Evolutionary conservation across 2,113 vertebrate species (phyloP), one percentile per base, ranked within the genome.

Genomic region (Tetraodon nigroviridis): DNA sequence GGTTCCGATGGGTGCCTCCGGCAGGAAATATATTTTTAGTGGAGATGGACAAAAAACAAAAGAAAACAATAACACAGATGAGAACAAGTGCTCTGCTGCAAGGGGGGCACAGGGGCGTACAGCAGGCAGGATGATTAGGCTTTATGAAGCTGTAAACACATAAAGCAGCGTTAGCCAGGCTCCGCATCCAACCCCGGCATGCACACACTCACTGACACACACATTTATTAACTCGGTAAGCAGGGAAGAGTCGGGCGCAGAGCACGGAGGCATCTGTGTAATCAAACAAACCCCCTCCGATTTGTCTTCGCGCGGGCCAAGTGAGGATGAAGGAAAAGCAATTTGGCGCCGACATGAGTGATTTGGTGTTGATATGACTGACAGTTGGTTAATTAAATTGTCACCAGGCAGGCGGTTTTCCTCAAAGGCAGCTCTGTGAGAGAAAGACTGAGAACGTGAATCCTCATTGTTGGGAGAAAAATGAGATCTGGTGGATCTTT

Each of bases 341-440:
- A 74, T 78, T 79, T 85, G 73, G 64, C 11, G 7, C 58, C 55
- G 22, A 74, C 61, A 61, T 70, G 64, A 54, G 71, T 59, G 79
- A 78, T 81, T 77, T 66, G 59, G 58, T 58, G 71, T 61, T 73
- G 67, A 78, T 70, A 67, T 82, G 76, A 80, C 69, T 74, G 81
- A 79, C 76, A 67, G 79, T 78, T 58, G 69, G 71, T 74, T 79
- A 80, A 84, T 87, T 87, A 79, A 83, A 82, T 73, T 82, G 74
- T 83, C 82, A 79, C 51, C 61, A 72, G 54, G 71, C 81, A 67
- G 66, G 45, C 64, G 5, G 32, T 11, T 73, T 82, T 80, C 50
- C 62, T 80, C 66, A 73, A 75, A 77, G 48, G 52, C 32, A 58
- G 63, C 68, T 53, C 58, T 47, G 61, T 51, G 61, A 58, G 49